Conservation (phyloP, 2,888 invertebrate genomes). For the Melanostoma mellinum region DNA sequence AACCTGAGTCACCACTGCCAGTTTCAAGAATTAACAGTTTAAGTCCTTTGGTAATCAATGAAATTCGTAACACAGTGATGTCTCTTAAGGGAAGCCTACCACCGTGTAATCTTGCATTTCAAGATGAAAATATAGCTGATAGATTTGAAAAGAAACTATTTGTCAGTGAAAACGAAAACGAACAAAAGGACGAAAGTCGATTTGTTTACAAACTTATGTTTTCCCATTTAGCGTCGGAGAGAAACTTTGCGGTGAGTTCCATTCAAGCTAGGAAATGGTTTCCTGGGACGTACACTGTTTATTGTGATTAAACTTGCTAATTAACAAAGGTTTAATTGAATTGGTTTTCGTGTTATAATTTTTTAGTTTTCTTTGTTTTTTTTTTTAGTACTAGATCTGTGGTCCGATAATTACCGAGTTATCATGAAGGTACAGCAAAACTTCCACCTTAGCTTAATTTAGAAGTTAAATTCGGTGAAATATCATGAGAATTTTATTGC, state of each 20-base stretch:
- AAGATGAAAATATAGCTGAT: not conserved
- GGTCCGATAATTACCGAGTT: no score
- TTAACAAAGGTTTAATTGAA: slow-evolving; percentile 1
- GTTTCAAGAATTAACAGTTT: slow-evolving; percentile 38
- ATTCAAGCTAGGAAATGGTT: slow-evolving; percentile 53
- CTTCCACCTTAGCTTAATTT: no score
- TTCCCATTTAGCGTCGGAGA: slow-evolving; percentile 17
- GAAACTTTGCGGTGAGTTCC: slow-evolving; percentile 41
- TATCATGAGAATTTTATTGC: no score
- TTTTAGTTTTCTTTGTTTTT: no score
- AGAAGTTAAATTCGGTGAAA: no score
- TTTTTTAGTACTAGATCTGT: no score
- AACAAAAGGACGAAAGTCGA: not conserved
- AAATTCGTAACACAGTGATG: slow-evolving; percentile 26
- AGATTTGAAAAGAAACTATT: slow-evolving; percentile 5
- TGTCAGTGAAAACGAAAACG: not conserved
- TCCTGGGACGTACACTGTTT: slow-evolving; percentile 53
- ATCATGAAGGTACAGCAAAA: no score
- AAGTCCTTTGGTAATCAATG: slow-evolving; percentile 29
- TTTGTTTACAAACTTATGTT: slow-evolving; percentile 31
- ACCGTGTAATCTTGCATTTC: slow-evolving; percentile 42
- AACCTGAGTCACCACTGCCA: slow-evolving; percentile 22
- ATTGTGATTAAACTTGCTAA: slow-evolving; percentile 25
- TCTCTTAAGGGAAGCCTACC: slow-evolving; percentile 26
- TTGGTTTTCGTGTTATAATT: slow-evolving; percentile 4